These are phyloP conservation scores for Hirtodrosophila duncani DNA, from an alignment of 2,888 invertebrate species.

Conservation along the genomic window DNA sequence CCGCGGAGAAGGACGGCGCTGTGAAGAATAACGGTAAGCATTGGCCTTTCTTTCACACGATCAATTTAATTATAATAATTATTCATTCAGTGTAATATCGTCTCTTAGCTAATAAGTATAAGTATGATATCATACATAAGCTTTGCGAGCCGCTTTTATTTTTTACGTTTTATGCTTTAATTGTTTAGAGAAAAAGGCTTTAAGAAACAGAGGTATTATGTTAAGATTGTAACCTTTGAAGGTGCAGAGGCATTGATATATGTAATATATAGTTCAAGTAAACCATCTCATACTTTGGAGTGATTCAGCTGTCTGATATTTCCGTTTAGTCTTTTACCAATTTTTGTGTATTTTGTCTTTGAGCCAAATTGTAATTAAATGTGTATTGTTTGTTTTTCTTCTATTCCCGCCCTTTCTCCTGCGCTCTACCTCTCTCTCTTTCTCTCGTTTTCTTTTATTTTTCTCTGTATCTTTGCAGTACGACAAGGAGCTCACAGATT, in stretches of 20 bases:
- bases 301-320: too few relatives aligned
- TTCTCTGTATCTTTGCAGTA: slow-evolving; percentile 76
- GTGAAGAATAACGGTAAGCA: slow-evolving; percentile 77
- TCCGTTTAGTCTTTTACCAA: too few relatives aligned
- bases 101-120: slow-evolving; percentile 1
- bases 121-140: too few relatives aligned
- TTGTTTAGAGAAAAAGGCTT: too few relatives aligned
- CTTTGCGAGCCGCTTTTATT: too few relatives aligned
- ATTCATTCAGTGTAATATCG: neutral
- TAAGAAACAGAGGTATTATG: too few relatives aligned
- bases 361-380: slow-evolving; percentile 11
- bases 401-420: slow-evolving; percentile 37
- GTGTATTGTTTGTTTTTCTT: slow-evolving; percentile 19
- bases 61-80: neutral
- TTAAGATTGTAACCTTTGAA: too few relatives aligned
- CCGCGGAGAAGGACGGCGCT: slow-evolving; percentile 75
- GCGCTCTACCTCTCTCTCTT: slow-evolving; percentile 35
- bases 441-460: slow-evolving; percentile 45
- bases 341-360: too few relatives aligned
- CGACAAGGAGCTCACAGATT: slow-evolving; percentile 79
- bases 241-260: too few relatives aligned
- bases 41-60: neutral
- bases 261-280: too few relatives aligned
- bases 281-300: too few relatives aligned
- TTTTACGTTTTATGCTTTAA: too few relatives aligned